phyloP scores from a whole-genome alignment of 2,113 vertebrate species.

The Rhinogobius similis region DNA sequence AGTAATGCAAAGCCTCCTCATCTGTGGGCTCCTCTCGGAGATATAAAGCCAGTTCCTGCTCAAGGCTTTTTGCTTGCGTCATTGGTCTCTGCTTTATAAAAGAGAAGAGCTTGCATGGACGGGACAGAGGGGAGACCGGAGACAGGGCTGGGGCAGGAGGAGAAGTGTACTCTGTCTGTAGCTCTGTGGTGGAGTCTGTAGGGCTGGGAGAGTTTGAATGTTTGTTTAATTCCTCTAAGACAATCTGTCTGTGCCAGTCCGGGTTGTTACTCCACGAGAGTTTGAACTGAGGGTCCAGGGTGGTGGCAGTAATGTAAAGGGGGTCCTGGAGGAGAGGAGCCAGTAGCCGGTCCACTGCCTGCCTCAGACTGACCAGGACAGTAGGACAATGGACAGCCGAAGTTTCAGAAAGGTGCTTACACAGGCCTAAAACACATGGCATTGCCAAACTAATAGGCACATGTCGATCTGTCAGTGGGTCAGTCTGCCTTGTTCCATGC shows the following conservation, averaged over 20 bases:
- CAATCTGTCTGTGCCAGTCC: conserved; percentile 79
- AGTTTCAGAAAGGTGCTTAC: conserved; percentile 79
- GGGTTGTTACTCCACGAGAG: conserved; percentile 82
- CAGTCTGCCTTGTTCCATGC: conserved; percentile 66
- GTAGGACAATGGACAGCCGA: conserved; percentile 70
- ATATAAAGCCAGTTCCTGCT: conserved; percentile 79
- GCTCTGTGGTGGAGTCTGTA: conserved; percentile 61
- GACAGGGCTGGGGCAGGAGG: conserved; percentile 56
- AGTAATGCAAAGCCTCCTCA: conserved; percentile 80
- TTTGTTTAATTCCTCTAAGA: conserved; percentile 78
- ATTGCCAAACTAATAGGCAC: conserved; percentile 79
- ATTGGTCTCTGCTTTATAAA: conserved; percentile 82
- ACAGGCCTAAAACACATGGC: conserved; percentile 79
- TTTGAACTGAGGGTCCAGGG: conserved; percentile 82
- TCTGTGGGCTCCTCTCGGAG: conserved; percentile 80
- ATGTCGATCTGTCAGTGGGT: conserved; percentile 69
- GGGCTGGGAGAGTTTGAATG: conserved; percentile 59
- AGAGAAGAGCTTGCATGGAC: conserved; percentile 81
- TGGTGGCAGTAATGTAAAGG: conserved; percentile 78
- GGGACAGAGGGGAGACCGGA: conserved; percentile 67
- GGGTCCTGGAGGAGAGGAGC: conserved; percentile 77
- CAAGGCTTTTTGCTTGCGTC: conserved; percentile 78
- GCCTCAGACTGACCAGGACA: conserved; percentile 69
- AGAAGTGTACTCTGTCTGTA: conserved; percentile 62
- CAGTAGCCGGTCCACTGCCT: conserved; percentile 72